phyloP scores from a whole-genome alignment of 2,113 vertebrate genomes.

The Salvator merianae region DNA sequence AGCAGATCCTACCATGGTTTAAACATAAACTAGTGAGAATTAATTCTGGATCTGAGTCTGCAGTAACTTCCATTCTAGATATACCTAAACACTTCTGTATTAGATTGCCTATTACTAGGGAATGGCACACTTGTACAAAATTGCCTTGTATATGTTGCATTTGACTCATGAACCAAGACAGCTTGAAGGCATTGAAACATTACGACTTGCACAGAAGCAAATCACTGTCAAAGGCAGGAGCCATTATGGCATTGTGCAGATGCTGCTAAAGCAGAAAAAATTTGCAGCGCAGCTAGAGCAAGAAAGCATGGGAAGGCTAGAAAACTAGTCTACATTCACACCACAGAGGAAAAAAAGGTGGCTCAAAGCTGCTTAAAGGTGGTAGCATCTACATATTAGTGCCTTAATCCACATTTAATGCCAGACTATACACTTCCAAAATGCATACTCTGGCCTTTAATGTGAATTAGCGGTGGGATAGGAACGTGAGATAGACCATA shows the following conservation, averaged over 20 bases:
- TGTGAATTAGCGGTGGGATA: too few species aligned
- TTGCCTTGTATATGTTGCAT: background rate
- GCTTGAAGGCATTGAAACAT: constrained; percentile 23
- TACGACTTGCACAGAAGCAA: background rate
- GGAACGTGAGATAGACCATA: background rate
- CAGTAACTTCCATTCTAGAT: background rate
- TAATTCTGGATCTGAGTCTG: background rate
- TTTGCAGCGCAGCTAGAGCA: background rate
- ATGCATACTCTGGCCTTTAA: too few species aligned
- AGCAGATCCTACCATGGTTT: too few species aligned
- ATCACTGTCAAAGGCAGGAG: background rate
- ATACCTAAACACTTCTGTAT: background rate
- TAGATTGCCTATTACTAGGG: background rate
- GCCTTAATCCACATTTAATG: too few species aligned
- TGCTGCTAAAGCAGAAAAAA: constrained; percentile 18
- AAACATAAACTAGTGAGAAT: background rate
- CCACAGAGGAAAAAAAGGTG: too few species aligned
- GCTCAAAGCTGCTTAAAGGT: too few species aligned
- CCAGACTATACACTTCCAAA: too few species aligned
- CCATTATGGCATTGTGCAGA: too few species aligned
- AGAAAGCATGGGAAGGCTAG: background rate
- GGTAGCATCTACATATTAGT: too few species aligned
- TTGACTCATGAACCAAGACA: constrained; percentile 11
- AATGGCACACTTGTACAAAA: background rate
- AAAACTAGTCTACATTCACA: background rate